Percentiles rank a stretch among this genome's conserved stretches.
Evolutionary conservation across 2,797 vertebrate genomes (phyloP).

Genomic region (Setipinna tenuifilis): DNA sequence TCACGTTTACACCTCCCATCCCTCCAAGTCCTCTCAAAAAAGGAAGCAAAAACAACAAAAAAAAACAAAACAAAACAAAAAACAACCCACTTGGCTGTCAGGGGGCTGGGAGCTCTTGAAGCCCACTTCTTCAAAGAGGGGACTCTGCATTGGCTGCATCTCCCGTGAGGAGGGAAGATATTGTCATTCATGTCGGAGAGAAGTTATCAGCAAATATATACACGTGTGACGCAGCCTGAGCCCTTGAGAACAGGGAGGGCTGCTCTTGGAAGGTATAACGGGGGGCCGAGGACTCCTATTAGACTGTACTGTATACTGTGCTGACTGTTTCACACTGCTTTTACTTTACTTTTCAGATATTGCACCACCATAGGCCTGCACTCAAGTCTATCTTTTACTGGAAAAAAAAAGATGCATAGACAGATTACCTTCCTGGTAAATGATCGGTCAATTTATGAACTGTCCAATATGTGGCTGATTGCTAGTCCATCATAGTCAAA

Average conservation of each 20-base stretch:
- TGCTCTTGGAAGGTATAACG: neutral
- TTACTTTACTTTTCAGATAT: neutral
- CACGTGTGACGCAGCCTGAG: neutral
- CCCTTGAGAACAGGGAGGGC: constrained; percentile 9
- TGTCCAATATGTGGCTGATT: constrained; percentile 17
- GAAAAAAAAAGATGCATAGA: constrained; percentile 23
- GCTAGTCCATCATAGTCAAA: constrained; percentile 24
- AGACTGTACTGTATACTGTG: constrained; percentile 13
- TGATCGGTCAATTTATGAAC: constrained; percentile 22
- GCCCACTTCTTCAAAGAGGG: constrained; percentile 24
- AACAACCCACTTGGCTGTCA: neutral
- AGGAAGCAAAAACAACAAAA: too few relatives aligned
- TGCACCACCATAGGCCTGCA: constrained; percentile 26
- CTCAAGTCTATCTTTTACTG: constrained; percentile 13
- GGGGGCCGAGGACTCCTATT: constrained; percentile 9
- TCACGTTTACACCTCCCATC: constrained; percentile 51
- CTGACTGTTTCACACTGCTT: neutral
- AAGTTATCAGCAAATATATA: constrained; percentile 32
- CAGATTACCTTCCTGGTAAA: constrained; percentile 18
- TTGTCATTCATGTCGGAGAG: constrained; percentile 55
- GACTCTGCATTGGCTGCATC: constrained; percentile 63
- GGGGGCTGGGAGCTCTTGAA: constrained; percentile 21
- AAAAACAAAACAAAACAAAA: neutral
- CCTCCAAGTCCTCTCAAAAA: constrained; percentile 41
- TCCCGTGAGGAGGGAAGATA: constrained; percentile 70